A percentile compares a stretch with the other conserved stretches of the same genome.
These are phyloP conservation scores for Poecile montanus DNA, from an alignment of 2,797 vertebrate species.

Conservation along the genomic window DNA sequence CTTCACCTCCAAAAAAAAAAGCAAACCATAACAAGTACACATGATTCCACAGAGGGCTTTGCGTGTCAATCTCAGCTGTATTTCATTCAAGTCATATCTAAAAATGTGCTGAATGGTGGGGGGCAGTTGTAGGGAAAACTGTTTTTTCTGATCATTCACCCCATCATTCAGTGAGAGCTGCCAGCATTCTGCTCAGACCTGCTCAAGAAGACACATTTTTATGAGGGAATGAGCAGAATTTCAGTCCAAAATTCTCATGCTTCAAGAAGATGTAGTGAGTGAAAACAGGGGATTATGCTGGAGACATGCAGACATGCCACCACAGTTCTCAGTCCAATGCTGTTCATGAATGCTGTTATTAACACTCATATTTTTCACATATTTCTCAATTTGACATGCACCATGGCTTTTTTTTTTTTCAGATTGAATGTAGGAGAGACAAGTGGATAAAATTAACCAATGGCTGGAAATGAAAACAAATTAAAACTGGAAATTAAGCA, in stretches of 20 bases:
- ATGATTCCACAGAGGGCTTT: not conserved
- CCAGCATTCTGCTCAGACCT: constrained; percentile 16
- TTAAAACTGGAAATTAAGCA: constrained; percentile 30
- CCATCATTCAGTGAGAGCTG: not conserved
- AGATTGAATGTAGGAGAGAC: not conserved
- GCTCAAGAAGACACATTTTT: not conserved
- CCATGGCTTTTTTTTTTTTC: not conserved
- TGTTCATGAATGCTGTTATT: not conserved
- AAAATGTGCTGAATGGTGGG: not conserved
- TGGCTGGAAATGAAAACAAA: constrained; percentile 9
- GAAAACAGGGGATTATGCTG: constrained; percentile 18
- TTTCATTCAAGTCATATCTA: not conserved
- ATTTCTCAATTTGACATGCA: constrained; percentile 20
- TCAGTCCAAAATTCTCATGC: constrained; percentile 2
- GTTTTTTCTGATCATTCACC: not conserved
- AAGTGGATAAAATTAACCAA: constrained; percentile 26
- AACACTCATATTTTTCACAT: constrained; percentile 8
- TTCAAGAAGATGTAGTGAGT: constrained; percentile 13
- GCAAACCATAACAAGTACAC: not conserved
- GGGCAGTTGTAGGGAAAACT: not conserved
- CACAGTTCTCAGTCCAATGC: not conserved
- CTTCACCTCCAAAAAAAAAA: not conserved
- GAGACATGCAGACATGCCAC: constrained; percentile 19
- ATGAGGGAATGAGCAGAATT: not conserved
- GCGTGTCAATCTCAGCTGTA: not conserved